A percentile compares a stretch with the other conserved stretches of the same genome.
Conservation (phyloP, 2,888 invertebrate species). For the Ctenicera cuprea region DNA sequence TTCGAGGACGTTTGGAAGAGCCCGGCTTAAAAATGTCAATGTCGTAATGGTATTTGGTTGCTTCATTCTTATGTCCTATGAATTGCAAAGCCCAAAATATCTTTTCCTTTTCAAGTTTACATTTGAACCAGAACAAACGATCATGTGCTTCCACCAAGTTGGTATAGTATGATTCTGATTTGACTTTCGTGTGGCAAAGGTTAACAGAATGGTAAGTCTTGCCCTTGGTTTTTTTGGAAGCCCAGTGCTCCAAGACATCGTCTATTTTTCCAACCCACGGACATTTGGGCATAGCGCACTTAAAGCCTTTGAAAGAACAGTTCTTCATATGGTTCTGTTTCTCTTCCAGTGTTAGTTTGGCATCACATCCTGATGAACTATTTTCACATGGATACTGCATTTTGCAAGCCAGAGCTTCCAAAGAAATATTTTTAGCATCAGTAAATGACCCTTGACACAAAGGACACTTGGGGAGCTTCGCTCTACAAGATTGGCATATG, state of each 20-base stretch:
- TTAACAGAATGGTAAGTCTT: constrained; percentile 57
- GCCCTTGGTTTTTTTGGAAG: constrained; percentile 57
- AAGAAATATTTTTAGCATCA: constrained; percentile 58
- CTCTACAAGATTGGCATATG: constrained; percentile 57
- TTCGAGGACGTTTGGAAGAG: constrained; percentile 48
- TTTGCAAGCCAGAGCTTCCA: constrained; percentile 60
- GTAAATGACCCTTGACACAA: constrained; percentile 60
- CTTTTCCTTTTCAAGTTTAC: constrained; percentile 55
- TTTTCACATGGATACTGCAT: constrained; percentile 61
- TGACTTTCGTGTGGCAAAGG: constrained; percentile 60
- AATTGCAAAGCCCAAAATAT: constrained; percentile 60
- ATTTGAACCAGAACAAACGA: constrained; percentile 62
- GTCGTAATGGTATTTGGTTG: constrained; percentile 58
- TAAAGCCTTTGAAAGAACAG: constrained; percentile 57
- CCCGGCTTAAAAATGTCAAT: constrained; percentile 59
- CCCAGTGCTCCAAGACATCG: constrained; percentile 58
- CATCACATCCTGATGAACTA: constrained; percentile 55
- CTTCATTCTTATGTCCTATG: constrained; percentile 55
- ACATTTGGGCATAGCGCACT: constrained; percentile 59
- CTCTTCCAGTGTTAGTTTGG: constrained; percentile 55
- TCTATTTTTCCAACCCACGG: constrained; percentile 56
- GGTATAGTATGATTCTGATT: constrained; percentile 57
- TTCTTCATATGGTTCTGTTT: constrained; percentile 56
- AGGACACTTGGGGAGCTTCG: constrained; percentile 57
- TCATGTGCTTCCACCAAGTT: constrained; percentile 59